These are phyloP conservation scores for Colius striatus DNA, from an alignment of 2,113 vertebrate species.

Conservation along the genomic window DNA sequence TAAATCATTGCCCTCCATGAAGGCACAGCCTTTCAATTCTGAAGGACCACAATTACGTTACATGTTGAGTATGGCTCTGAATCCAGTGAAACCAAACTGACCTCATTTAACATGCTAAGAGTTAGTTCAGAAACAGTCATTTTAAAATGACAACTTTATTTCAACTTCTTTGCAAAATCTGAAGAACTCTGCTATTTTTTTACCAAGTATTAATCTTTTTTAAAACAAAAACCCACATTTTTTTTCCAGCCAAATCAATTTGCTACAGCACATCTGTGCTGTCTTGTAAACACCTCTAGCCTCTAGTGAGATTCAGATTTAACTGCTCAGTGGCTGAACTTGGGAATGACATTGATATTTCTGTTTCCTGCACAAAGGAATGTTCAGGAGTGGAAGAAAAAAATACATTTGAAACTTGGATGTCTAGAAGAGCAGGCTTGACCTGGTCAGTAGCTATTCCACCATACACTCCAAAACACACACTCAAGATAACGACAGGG, in stretches of 20 bases:
- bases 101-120: neutral
- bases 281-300: neutral
- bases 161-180: neutral
- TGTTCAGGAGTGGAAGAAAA: neutral
- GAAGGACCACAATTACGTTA: neutral
- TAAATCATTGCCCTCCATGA: neutral
- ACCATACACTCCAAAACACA: neutral
- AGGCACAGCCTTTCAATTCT: neutral
- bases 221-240: neutral
- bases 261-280: neutral
- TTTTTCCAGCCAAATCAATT: neutral
- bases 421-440: neutral
- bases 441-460: neutral
- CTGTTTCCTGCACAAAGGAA: neutral
- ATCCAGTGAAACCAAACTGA: neutral
- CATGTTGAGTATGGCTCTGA: neutral
- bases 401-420: neutral
- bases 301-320: neutral
- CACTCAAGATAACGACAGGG: neutral
- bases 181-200: neutral
- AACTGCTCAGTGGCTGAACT: neutral
- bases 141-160: neutral
- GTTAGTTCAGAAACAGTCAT: neutral
- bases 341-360: neutral
- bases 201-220: neutral